Conservation (phyloP, 1,140 invertebrate genomes). For the Cherax destructor region DNA sequence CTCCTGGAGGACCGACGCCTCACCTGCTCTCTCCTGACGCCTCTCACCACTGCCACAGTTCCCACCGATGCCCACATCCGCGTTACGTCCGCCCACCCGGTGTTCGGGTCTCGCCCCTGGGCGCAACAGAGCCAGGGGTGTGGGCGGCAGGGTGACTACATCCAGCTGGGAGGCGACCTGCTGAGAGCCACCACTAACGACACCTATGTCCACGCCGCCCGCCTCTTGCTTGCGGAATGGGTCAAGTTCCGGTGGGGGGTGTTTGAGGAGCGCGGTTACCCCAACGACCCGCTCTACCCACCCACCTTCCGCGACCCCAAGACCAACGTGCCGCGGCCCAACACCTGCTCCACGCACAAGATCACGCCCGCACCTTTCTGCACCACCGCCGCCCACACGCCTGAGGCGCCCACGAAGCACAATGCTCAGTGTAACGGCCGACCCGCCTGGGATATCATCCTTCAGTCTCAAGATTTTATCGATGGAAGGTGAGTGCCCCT, state of each 20-base stretch:
- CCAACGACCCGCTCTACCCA: conserved; percentile 80
- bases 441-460: conserved; percentile 81
- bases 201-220: conserved; percentile 71
- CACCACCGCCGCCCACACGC: conserved; percentile 80
- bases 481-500: conserved; percentile 57
- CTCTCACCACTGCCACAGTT: conserved; percentile 48
- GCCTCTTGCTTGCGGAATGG: conserved; percentile 80
- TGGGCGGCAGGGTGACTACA: conserved; percentile 79
- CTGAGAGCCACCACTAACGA: conserved; percentile 75
- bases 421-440: conserved; percentile 81
- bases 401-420: conserved; percentile 82
- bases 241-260: conserved; percentile 84
- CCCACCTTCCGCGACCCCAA: conserved; percentile 66
- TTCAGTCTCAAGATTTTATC: conserved; percentile 67
- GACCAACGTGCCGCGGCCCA: conserved; percentile 52
- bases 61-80: conserved; percentile 75
- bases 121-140: conserved; percentile 80
- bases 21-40: conserved; percentile 68
- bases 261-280: conserved; percentile 82
- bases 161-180: conserved; percentile 77
- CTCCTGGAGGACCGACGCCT: conserved; percentile 75
- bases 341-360: conserved; percentile 55
- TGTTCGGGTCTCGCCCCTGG: conserved; percentile 78
- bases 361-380: conserved; percentile 78
- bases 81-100: conserved; percentile 77